phyloP scores from a whole-genome alignment of 2,888 invertebrate species.

The Xestoiulus laeticollis region DNA sequence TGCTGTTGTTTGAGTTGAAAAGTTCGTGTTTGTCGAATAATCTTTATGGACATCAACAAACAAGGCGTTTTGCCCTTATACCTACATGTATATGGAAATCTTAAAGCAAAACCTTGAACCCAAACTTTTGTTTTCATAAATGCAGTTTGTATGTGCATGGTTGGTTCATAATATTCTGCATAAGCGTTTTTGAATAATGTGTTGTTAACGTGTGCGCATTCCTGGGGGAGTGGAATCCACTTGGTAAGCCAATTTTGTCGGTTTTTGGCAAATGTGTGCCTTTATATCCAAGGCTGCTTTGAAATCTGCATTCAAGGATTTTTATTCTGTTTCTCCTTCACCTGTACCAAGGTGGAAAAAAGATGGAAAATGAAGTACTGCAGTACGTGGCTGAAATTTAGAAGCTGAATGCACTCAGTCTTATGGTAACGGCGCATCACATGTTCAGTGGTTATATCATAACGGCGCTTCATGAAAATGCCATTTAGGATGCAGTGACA shows the following conservation, averaged over 20 bases:
- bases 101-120: background rate
- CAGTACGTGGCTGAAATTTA: background rate
- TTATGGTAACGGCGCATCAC: too few relatives aligned
- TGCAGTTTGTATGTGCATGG: background rate
- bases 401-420: background rate
- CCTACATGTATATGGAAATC: background rate
- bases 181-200: background rate
- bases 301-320: slow-evolving; percentile 1
- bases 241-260: background rate
- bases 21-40: too few relatives aligned
- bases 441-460: too few relatives aligned
- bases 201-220: background rate
- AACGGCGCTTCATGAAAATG: too few relatives aligned
- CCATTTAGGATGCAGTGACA: too few relatives aligned
- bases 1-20: too few relatives aligned
- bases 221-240: background rate
- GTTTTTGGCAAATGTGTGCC: background rate
- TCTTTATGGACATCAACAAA: too few relatives aligned
- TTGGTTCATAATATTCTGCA: background rate
- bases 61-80: too few relatives aligned
- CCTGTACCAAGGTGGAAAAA: background rate
- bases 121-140: background rate
- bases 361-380: background rate
- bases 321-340: background rate
- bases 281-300: background rate